A percentile compares a stretch with the other conserved stretches of the same genome.
Conservation (phyloP, 2,888 invertebrate genomes). For the Epirrita christyi region DNA sequence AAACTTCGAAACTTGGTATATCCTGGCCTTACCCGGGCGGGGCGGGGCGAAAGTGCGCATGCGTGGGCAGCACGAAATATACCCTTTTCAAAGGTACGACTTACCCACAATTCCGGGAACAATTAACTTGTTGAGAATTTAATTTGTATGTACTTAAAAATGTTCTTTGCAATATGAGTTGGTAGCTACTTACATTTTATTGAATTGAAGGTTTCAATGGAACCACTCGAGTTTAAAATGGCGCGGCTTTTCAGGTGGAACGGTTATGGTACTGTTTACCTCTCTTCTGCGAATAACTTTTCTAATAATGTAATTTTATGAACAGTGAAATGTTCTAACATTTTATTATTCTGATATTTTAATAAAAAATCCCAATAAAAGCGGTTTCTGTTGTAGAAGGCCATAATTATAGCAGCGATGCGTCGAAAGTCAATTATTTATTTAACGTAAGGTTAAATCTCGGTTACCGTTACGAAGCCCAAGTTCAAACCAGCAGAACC, state of each 20-base stretch:
- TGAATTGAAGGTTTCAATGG: constrained; percentile 22
- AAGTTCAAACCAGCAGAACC: no score
- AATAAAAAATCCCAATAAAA: no score
- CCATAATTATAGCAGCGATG: no score
- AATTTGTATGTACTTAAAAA: constrained; percentile 56
- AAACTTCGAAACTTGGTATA: constrained; percentile 62
- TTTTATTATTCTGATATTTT: no score
- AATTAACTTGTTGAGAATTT: constrained; percentile 60
- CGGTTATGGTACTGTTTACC: constrained; percentile 12
- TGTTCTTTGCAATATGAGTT: constrained; percentile 43
- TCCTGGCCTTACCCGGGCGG: constrained; percentile 64
- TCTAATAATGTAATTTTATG: background rate
- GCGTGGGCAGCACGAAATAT: constrained; percentile 48
- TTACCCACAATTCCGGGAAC: constrained; percentile 63
- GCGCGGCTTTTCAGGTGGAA: constrained; percentile 8
- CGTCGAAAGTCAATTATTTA: no score
- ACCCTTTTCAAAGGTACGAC: constrained; percentile 39
- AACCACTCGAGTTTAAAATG: constrained; percentile 3
- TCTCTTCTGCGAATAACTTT: background rate
- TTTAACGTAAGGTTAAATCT: no score
- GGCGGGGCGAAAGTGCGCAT: constrained; percentile 72
- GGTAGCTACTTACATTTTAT: constrained; percentile 36
- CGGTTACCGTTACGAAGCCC: no score
- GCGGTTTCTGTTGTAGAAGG: no score
- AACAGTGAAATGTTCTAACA: background rate